Conservation (phyloP, 2,113 vertebrate genomes). For the Bucco capensis region DNA sequence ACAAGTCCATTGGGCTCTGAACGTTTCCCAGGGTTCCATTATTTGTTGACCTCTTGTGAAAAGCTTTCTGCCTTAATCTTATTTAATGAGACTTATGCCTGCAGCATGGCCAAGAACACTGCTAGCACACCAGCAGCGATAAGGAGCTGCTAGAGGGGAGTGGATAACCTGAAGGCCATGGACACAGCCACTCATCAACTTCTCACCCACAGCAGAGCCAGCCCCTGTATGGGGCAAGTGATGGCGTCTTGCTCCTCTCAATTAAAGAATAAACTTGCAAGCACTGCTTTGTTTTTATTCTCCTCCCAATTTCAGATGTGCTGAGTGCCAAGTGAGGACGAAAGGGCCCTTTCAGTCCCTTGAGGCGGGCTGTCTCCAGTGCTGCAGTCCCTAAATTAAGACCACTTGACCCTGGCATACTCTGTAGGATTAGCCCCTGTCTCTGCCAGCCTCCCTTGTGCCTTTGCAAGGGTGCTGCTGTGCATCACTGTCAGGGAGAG, state of each 20-base stretch:
- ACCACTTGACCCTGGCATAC: neutral
- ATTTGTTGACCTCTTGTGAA: rapidly evolving
- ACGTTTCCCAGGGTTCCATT: neutral
- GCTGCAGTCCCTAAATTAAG: neutral
- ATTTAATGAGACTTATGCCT: neutral
- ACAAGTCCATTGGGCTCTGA: neutral
- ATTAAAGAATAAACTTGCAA: conserved; percentile 23
- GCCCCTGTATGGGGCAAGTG: rapidly evolving
- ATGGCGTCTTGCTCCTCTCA: neutral
- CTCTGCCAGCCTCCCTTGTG: neutral
- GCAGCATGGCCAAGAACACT: neutral
- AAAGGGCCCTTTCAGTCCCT: neutral
- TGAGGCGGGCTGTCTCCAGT: neutral
- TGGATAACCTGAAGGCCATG: rapidly evolving
- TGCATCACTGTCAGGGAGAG: neutral
- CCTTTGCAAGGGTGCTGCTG: neutral
- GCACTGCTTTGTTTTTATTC: neutral
- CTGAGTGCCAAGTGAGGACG: neutral
- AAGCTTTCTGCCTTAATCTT: neutral
- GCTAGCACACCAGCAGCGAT: neutral
- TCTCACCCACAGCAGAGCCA: neutral
- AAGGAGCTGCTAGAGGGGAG: neutral
- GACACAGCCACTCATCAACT: rapidly evolving
- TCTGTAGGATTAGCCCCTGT: neutral
- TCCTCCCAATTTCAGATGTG: neutral